Percentiles rank a stretch among this genome's conserved stretches.
These are phyloP conservation scores for Esox lucius DNA, from an alignment of 2,797 vertebrate genomes.

Conservation along the genomic window DNA sequence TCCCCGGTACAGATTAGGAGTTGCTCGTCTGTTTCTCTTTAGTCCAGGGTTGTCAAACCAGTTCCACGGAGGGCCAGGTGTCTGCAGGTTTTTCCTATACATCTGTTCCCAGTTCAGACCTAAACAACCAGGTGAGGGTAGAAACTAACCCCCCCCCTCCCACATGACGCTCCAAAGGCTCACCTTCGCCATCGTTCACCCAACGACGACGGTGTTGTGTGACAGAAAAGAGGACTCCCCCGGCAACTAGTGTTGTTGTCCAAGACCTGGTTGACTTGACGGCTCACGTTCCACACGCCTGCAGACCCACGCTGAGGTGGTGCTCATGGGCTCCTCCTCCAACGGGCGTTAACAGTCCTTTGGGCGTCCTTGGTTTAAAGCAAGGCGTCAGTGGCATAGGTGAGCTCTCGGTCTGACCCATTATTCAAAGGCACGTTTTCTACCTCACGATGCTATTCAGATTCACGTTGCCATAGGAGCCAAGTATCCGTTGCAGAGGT, in stretches of 20 bases:
- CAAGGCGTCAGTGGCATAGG: neutral
- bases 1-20: no score
- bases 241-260: neutral
- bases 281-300: neutral
- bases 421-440: slow-evolving; percentile 6
- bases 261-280: neutral
- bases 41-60: no score
- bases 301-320: neutral
- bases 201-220: neutral
- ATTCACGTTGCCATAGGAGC: slow-evolving; percentile 33
- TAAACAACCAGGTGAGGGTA: no score
- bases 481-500: slow-evolving; percentile 9
- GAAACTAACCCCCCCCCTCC: no score
- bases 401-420: no score
- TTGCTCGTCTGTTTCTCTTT: no score
- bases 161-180: neutral
- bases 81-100: no score
- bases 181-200: no score
- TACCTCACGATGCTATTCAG: slow-evolving; percentile 5
- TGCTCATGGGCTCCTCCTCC: neutral
- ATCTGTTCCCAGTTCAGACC: no score
- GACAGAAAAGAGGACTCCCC: neutral
- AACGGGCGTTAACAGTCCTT: neutral
- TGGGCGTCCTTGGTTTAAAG: neutral
- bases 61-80: no score